These are phyloP conservation scores for Drosophila austrosaltans DNA, from an alignment of 2,888 invertebrate genomes.

Conservation along the genomic window DNA sequence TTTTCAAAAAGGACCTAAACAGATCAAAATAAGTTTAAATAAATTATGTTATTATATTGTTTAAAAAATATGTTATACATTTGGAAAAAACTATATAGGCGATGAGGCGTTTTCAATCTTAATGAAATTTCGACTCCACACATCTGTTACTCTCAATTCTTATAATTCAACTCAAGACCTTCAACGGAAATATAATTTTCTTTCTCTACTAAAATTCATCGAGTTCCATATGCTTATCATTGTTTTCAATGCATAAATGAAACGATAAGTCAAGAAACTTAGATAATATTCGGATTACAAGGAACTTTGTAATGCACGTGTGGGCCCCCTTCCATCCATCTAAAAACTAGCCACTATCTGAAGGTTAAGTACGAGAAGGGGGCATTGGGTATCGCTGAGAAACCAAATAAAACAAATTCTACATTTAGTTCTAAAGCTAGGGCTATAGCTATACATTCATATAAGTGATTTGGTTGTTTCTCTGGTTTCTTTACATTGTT, in stretches of 20 bases:
- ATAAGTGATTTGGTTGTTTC: slow-evolving; percentile 74
- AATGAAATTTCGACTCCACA: not conserved
- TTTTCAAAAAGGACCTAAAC: too few relatives aligned
- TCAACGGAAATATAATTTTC: slow-evolving; percentile 15
- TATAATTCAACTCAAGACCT: not conserved
- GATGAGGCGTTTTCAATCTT: not conserved
- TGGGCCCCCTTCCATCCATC: not conserved
- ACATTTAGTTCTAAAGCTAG: slow-evolving; percentile 44
- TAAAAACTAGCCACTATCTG: slow-evolving; percentile 23
- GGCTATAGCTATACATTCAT: not conserved
- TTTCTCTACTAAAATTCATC: not conserved
- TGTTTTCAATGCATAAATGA: slow-evolving; percentile 9
- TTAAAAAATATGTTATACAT: too few relatives aligned
- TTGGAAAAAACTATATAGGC: too few relatives aligned
- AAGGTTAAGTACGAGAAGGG: slow-evolving; percentile 37
- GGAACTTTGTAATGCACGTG: slow-evolving; percentile 40
- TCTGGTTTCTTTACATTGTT: slow-evolving; percentile 70
- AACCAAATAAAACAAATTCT: slow-evolving; percentile 56
- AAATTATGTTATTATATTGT: too few relatives aligned
- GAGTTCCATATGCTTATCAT: slow-evolving; percentile 35
- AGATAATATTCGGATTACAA: slow-evolving; percentile 37
- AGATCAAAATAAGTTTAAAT: too few relatives aligned
- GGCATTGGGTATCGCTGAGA: slow-evolving; percentile 28
- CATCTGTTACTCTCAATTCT: not conserved
- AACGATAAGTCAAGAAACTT: slow-evolving; percentile 28